Evolutionary conservation across 2,797 vertebrate genomes (phyloP).

Genomic region (Amblyraja radiata): DNA sequence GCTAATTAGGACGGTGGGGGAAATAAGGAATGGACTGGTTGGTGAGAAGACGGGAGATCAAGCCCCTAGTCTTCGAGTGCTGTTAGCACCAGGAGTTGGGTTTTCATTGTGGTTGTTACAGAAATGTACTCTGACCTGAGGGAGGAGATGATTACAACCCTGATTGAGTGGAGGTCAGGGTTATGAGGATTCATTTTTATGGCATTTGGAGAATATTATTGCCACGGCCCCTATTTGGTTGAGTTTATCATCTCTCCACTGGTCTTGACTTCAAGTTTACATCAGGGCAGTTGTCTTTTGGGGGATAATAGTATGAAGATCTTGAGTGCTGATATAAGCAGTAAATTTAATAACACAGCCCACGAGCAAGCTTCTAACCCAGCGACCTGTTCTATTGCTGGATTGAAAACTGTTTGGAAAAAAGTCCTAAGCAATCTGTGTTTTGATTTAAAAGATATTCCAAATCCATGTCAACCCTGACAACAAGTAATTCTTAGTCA

Average conservation of each 20-base stretch:
- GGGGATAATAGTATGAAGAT: neutral
- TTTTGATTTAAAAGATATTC: constrained; percentile 24
- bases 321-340: neutral
- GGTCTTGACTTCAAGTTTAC: neutral
- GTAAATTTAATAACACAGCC: neutral
- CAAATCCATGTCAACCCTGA: constrained; percentile 9
- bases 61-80: too few relatives aligned
- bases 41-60: too few relatives aligned
- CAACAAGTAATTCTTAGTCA: neutral
- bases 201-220: neutral
- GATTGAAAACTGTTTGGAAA: neutral
- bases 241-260: neutral
- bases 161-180: neutral
- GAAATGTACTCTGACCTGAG: neutral
- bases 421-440: neutral
- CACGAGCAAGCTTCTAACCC: neutral
- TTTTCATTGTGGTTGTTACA: too few relatives aligned
- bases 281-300: neutral
- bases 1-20: too few relatives aligned
- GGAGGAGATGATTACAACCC: neutral
- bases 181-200: neutral
- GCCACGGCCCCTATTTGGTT: neutral
- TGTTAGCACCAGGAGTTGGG: too few relatives aligned
- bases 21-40: too few relatives aligned
- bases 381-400: neutral